Percentiles rank a stretch among this genome's conserved stretches.
Conservation (phyloP, 2,113 vertebrate species). For the Xenopus borealis region DNA sequence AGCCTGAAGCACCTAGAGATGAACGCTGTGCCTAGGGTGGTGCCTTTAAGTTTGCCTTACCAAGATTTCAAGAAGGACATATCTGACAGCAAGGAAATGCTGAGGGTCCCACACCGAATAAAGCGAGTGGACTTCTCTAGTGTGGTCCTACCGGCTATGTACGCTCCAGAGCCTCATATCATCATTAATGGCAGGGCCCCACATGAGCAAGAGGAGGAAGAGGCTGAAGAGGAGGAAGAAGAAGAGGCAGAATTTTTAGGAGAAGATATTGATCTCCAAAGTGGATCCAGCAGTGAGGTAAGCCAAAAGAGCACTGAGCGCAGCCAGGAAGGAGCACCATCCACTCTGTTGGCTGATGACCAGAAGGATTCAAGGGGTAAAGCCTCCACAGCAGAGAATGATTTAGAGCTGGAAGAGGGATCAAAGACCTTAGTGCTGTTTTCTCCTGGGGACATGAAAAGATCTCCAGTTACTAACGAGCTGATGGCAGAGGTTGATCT, state of each 20-base stretch:
- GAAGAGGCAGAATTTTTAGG: slow-evolving; percentile 64
- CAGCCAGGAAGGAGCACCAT: slow-evolving; percentile 88
- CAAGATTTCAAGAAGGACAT: slow-evolving; percentile 82
- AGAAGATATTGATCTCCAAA: slow-evolving; percentile 71
- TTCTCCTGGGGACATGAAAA: slow-evolving; percentile 91
- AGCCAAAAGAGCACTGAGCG: slow-evolving; percentile 86
- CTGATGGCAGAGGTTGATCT: slow-evolving; percentile 74
- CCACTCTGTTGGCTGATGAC: slow-evolving; percentile 88
- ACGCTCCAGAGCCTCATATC: slow-evolving; percentile 52
- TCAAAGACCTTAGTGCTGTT: slow-evolving; percentile 94
- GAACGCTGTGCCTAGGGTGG: slow-evolving; percentile 66
- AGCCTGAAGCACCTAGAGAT: slow-evolving; percentile 71
- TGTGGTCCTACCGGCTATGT: slow-evolving; percentile 71
- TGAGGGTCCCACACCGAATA: slow-evolving; percentile 71
- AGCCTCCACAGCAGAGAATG: slow-evolving; percentile 78
- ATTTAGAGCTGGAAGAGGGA: slow-evolving; percentile 87
- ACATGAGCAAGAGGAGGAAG: slow-evolving; percentile 27
- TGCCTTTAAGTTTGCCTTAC: slow-evolving; percentile 79
- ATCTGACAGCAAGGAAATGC: slow-evolving; percentile 77
- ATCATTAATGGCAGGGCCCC: slow-evolving; percentile 62
- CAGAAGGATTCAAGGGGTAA: slow-evolving; percentile 76
- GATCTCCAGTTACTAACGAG: slow-evolving; percentile 77
- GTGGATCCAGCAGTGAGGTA: slow-evolving; percentile 81
- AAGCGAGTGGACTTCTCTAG: slow-evolving; percentile 87
- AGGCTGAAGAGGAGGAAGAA: slow-evolving; percentile 53